phyloP scores from a whole-genome alignment of 1,140 invertebrate species.

The Hestina assimilis region DNA sequence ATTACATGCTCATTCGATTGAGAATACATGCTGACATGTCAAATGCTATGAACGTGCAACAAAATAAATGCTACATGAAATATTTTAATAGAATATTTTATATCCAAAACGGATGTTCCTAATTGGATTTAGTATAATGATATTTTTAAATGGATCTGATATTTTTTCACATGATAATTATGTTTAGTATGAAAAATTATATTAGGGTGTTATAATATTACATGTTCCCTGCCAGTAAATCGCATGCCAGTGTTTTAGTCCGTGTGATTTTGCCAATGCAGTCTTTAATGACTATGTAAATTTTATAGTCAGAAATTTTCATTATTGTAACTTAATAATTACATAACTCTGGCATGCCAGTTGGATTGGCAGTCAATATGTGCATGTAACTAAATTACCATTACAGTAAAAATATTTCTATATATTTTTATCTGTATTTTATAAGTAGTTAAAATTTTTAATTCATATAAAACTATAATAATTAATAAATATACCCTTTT shows the following conservation, averaged over 20 bases:
- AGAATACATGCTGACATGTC: not conserved
- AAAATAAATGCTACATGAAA: not conserved
- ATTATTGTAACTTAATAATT: not conserved
- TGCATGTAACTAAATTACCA: not conserved
- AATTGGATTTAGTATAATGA: slow-evolving; percentile 6
- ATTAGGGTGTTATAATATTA: not conserved
- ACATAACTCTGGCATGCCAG: not conserved
- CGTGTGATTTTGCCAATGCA: not conserved
- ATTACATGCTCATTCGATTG: too few species aligned
- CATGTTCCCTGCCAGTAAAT: not conserved
- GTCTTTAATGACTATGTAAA: too few species aligned
- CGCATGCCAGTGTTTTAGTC: not conserved
- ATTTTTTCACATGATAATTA: slow-evolving; percentile 6
- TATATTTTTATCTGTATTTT: too few species aligned
- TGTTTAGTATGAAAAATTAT: not conserved
- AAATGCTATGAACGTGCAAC: not conserved
- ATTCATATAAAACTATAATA: too few species aligned
- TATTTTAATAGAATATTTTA: slow-evolving; percentile 24
- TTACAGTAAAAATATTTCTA: not conserved
- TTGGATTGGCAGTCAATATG: not conserved
- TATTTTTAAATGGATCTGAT: slow-evolving; percentile 9
- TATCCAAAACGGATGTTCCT: slow-evolving; percentile 15
- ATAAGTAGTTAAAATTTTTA: too few species aligned
- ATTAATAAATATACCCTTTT: too few species aligned
- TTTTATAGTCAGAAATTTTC: too few species aligned